These are phyloP conservation scores for Coboldia fuscipes DNA, from an alignment of 1,140 invertebrate genomes.

Conservation along the genomic window DNA sequence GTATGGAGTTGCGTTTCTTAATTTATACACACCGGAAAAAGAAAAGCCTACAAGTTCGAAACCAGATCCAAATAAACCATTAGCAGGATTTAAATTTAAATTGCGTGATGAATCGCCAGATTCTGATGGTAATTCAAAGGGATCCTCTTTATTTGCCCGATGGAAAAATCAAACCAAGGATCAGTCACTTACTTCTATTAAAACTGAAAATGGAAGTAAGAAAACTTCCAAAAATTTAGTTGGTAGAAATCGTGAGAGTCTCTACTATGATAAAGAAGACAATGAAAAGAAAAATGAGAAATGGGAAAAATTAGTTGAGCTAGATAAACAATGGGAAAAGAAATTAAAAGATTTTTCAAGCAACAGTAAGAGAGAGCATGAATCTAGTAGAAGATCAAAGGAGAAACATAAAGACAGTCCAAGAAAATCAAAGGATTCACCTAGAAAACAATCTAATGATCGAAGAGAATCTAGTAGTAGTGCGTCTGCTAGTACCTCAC, in stretches of 20 bases:
- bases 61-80: neutral
- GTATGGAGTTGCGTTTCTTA: constrained; percentile 63
- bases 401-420: constrained; percentile 2
- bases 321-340: constrained; percentile 18
- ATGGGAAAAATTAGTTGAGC: constrained; percentile 26
- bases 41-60: constrained; percentile 6
- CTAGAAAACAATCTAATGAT: constrained; percentile 4
- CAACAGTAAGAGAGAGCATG: constrained; percentile 7
- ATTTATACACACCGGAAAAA: constrained; percentile 29
- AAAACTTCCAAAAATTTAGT: constrained; percentile 10
- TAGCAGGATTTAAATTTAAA: constrained; percentile 24
- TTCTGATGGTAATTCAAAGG: constrained; percentile 11
- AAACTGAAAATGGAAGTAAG: neutral
- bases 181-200: neutral
- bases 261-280: constrained; percentile 30
- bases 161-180: constrained; percentile 10
- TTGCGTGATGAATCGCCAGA: constrained; percentile 33
- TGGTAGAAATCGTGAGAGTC: constrained; percentile 17
- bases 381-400: constrained; percentile 9
- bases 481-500: neutral
- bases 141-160: constrained; percentile 9
- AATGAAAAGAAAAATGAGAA: constrained; percentile 21
- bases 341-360: constrained; percentile 4
- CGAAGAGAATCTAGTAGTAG: neutral
- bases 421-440: constrained; percentile 3